Percentiles rank a stretch among this genome's conserved stretches.
Conservation (phyloP, 2,113 vertebrate species). For the Illadopsis cleaveri region DNA sequence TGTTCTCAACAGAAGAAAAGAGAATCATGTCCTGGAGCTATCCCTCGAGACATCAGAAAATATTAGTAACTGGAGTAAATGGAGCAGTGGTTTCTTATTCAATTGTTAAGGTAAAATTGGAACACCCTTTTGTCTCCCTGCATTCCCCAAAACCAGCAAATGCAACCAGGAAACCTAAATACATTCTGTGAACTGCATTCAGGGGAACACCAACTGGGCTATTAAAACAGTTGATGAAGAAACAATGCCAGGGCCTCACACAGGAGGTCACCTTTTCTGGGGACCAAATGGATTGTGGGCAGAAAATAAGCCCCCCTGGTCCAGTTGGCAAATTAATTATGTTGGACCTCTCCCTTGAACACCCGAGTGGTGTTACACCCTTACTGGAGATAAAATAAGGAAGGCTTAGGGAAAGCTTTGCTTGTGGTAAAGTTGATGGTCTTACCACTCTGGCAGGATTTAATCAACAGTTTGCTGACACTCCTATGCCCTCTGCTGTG, state of each 20-base stretch:
- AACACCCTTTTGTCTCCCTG: background rate
- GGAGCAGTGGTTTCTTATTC: background rate
- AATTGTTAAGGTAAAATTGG: background rate
- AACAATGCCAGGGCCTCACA: background rate
- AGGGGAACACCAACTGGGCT: background rate
- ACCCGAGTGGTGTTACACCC: accelerated
- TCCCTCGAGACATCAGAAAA: background rate
- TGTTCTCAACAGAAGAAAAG: background rate
- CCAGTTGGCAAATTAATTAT: background rate
- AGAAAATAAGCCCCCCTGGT: background rate
- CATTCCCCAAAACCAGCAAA: background rate
- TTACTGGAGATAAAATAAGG: background rate
- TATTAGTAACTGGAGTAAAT: background rate
- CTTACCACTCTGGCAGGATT: background rate
- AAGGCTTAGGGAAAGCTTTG: background rate
- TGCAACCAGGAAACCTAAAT: background rate
- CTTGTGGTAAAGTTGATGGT: background rate
- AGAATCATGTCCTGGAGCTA: background rate
- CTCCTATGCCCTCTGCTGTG: background rate
- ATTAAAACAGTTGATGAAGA: background rate
- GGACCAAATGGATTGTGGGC: background rate
- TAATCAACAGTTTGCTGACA: background rate
- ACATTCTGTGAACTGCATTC: background rate
- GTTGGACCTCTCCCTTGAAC: background rate
- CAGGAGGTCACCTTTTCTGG: background rate